Evolutionary conservation across 1,140 invertebrate genomes (phyloP), one percentile per base, ranked within the genome.

Genomic region (Pachypeltis micranthus): DNA sequence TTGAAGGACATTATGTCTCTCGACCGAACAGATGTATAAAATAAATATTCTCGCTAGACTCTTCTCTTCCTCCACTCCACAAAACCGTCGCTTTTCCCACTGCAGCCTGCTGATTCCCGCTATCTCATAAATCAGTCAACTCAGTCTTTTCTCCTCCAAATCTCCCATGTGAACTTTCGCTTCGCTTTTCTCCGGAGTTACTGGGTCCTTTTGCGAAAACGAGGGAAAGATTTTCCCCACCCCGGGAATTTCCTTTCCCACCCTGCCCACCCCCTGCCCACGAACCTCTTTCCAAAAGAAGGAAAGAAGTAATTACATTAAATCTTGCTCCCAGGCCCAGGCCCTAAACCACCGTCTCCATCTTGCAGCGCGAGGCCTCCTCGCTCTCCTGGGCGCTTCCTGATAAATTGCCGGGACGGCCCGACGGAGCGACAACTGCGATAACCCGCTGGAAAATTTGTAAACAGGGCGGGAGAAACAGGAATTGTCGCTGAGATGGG

Each of bases 31-130:
- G 67, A 67, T 67, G 67, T 67, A 67, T 67, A 67, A 67, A 67
- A 67, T 67, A 67, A 67, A 67, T 67, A 67, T 67, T 62, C 65
- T 62, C n/a, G n/a, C n/a, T n/a, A n/a, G n/a, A n/a, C n/a, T n/a
- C 61, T 58, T 34, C 47, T 57, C 65, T 59, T 58, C 66, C 55
- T 65, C 61, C 66, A 62, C 65, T 65, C 61, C 61, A 61, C 2
- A 10, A 14, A 14, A n/a, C 29, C 29, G 26, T 59, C 57, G 3
- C 25, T 59, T 59, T 23, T 12, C 31, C 24, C 57, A 29, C 57
- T 59, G 29, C 26, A 59, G 57, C 57, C 57, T 31, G n/a, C n/a
- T 59, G 57, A 59, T 59, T 59, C 57, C 57, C 31, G 57, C 26
- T 63, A 67, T 67, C 66, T 55, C 65, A 67, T 67, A 67, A 67